These are phyloP conservation scores for Nemapogon koenigi DNA, from an alignment of 2,888 invertebrate genomes.

Conservation along the genomic window DNA sequence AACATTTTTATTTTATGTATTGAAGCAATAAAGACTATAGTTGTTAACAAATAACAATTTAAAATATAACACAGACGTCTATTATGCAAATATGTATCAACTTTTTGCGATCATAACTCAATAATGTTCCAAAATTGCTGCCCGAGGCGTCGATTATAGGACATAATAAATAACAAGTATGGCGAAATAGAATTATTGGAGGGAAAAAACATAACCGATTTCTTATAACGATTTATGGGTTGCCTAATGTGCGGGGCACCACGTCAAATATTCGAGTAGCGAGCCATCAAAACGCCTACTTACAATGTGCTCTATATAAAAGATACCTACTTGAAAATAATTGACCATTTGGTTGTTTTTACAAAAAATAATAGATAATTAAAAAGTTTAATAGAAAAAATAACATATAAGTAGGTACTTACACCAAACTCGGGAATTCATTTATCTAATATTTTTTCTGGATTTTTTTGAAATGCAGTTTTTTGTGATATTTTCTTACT, in stretches of 20 bases:
- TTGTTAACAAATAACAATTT: no score
- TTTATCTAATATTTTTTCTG: no score
- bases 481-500: no score
- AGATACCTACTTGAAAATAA: not conserved
- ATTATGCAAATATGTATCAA: constrained; percentile 18
- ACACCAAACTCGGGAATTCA: no score
- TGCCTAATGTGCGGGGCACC: constrained; percentile 19
- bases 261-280: constrained; percentile 21
- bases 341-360: not conserved
- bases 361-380: no score
- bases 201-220: constrained; percentile 6
- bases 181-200: constrained; percentile 23
- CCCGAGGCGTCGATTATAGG: constrained; percentile 5
- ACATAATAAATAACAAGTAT: constrained; percentile 27
- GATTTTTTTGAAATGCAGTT: no score
- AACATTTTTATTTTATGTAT: no score
- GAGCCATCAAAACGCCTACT: constrained; percentile 8
- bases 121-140: constrained; percentile 16
- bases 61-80: no score
- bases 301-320: not conserved
- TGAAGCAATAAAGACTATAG: no score
- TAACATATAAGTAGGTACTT: no score
- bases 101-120: constrained; percentile 26
- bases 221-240: constrained; percentile 8
- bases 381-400: no score